Base-by-base conservation (phyloP, 53 echinoderm and acorn worm species). In the Echinometra lucunter region DNA sequence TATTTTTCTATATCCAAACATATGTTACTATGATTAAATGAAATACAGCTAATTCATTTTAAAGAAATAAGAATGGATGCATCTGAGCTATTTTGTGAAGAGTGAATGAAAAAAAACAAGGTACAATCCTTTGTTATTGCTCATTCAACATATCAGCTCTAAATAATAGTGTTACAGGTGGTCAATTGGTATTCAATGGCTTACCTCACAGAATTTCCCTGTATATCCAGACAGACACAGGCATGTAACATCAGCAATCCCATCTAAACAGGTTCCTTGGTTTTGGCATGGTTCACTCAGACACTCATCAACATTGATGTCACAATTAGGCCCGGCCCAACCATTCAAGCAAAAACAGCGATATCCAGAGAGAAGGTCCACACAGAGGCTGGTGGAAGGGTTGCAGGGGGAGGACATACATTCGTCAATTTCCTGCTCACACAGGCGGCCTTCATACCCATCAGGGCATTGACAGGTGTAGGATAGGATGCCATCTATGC, bases 301-400 rank as follows among this genome's bases (percentile, higher is more conserved):
- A 72, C 97, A 97, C 55, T 97, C 97, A 91, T 97, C 94, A 63
- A 97, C 90, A 89, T 97, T 95, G 75, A 96, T 93, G 28, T 91
- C 95, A 66, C 97, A 97, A 23, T 91, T 81, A n/a, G 94, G 93
- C 11, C 97, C 97, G n/a, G 94, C 94, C 94, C 94, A 97, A 17
- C 97, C 97, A 32, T 88, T 92, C 75, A 94, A 56, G 63, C 97
- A 97, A 47, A 89, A 92, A 66, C 97, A 97, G 38, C 92, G 95
- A 94, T 95, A 97, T 27, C 94, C 94, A 74, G 94, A 88, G 0
- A 95, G 45, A 11, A 56, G 57, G 56, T 97, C 93, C 19, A 96
- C 93, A 45, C 97, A 97, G 40, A 94, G 70, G 47, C 96, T 95
- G 21, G 95, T 95, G 37, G 47, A 83, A 23, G 40, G 56, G 66